Percentiles rank a stretch among this genome's conserved stretches.
These are phyloP conservation scores for Anser brachyrhynchus DNA, from an alignment of 2,113 vertebrate species.

Conservation along the genomic window DNA sequence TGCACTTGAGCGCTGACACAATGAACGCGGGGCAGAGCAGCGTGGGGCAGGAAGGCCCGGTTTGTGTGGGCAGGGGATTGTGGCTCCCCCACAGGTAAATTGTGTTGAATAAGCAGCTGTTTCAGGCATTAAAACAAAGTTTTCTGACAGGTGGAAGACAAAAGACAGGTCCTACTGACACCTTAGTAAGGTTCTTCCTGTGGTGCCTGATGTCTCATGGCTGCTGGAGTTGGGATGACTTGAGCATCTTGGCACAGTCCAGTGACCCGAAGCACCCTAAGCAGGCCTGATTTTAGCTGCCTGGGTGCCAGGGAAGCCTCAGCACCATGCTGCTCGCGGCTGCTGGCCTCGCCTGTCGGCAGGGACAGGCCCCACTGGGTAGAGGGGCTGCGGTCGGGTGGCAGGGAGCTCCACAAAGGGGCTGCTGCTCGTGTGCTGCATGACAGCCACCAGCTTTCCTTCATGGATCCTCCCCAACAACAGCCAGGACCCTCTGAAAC, in stretches of 20 bases:
- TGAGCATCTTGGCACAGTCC: neutral
- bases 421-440: neutral
- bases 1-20: neutral
- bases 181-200: fast-evolving
- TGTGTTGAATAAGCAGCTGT: neutral
- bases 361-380: too few species aligned
- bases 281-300: neutral
- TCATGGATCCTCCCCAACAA: neutral
- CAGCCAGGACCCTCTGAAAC: neutral
- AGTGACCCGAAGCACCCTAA: neutral
- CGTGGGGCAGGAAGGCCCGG: neutral
- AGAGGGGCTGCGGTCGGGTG: neutral
- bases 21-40: neutral
- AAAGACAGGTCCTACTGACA: neutral
- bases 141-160: neutral
- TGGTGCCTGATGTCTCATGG: neutral
- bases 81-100: neutral
- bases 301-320: neutral
- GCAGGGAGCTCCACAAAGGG: neutral
- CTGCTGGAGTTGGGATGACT: neutral
- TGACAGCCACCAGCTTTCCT: neutral
- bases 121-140: neutral
- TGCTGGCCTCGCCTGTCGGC: neutral
- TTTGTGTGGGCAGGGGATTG: slow-evolving; percentile 5
- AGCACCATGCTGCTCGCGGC: neutral